Evolutionary conservation across 2,888 invertebrate genomes (phyloP).

Genomic region (Nomada fabriciana): DNA sequence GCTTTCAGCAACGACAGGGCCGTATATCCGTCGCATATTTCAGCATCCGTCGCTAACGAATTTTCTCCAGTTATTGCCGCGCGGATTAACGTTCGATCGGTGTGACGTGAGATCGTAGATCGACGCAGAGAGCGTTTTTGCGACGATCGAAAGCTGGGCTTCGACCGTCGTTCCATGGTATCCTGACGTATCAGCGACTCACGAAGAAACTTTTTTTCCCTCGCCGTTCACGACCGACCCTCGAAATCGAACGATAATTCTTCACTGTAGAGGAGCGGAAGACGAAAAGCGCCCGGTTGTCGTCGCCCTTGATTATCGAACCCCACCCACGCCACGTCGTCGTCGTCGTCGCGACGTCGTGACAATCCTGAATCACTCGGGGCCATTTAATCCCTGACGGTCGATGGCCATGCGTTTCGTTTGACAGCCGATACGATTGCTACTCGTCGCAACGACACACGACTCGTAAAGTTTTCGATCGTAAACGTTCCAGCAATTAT

Average conservation of each 20-base stretch:
- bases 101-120: conserved; percentile 8
- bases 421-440: conserved; percentile 56
- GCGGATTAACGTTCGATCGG: conserved; percentile 6
- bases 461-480: conserved; percentile 55
- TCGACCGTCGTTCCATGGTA: conserved; percentile 6
- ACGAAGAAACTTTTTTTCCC: not conserved
- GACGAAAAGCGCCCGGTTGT: not conserved
- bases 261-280: not conserved
- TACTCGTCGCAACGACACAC: conserved; percentile 36
- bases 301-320: conserved; percentile 40
- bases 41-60: not conserved
- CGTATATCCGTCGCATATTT: not conserved
- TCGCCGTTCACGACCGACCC: not conserved
- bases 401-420: conserved; percentile 58
- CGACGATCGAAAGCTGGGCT: not conserved
- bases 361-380: conserved; percentile 53
- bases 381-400: conserved; percentile 61
- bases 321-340: not conserved
- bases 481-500: conserved; percentile 60
- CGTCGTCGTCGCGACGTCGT: not conserved
- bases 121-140: conserved; percentile 20
- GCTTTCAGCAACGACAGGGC: not conserved
- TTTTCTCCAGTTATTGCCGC: conserved; percentile 11
- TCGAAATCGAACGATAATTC: not conserved
- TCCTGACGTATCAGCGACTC: conserved; percentile 23